These are phyloP conservation scores for Brachypalpus laphriformis DNA, from an alignment of 2,888 invertebrate species.

Conservation along the genomic window DNA sequence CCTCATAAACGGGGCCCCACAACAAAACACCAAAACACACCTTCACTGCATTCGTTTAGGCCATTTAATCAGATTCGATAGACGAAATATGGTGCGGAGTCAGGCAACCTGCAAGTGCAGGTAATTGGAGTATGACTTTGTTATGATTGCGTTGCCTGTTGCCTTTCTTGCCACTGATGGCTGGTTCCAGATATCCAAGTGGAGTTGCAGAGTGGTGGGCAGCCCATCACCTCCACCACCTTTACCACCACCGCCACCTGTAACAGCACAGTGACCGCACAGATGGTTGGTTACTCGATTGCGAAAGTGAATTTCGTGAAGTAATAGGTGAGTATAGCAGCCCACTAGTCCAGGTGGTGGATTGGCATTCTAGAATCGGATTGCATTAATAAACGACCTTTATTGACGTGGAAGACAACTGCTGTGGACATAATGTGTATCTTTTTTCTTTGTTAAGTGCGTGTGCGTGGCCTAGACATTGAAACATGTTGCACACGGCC, in stretches of 20 bases:
- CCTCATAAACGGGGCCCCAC: neutral
- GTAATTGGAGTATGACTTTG: conserved; percentile 70
- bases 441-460: conserved; percentile 18
- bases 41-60: conserved; percentile 63
- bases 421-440: neutral
- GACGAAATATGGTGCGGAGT: conserved; percentile 38
- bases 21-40: conserved; percentile 44
- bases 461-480: conserved; percentile 67
- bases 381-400: conserved; percentile 35
- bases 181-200: conserved; percentile 35
- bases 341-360: conserved; percentile 10
- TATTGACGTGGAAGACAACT: conserved; percentile 12
- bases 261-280: conserved; percentile 34
- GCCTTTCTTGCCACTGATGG: conserved; percentile 38
- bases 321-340: conserved; percentile 46
- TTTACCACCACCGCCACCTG: neutral
- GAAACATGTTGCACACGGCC: conserved; percentile 4
- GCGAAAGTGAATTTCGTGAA: conserved; percentile 59
- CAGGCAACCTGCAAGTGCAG: conserved; percentile 51
- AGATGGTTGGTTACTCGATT: conserved; percentile 53
- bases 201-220: neutral
- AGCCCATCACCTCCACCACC: neutral
- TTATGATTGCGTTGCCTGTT: conserved; percentile 61
- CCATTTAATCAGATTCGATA: conserved; percentile 70
- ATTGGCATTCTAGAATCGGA: conserved; percentile 21